A percentile compares a stretch with the other conserved stretches of the same genome.
Evolutionary conservation across 2,888 invertebrate genomes (phyloP).

Genomic region (Augochlorella aurata): DNA sequence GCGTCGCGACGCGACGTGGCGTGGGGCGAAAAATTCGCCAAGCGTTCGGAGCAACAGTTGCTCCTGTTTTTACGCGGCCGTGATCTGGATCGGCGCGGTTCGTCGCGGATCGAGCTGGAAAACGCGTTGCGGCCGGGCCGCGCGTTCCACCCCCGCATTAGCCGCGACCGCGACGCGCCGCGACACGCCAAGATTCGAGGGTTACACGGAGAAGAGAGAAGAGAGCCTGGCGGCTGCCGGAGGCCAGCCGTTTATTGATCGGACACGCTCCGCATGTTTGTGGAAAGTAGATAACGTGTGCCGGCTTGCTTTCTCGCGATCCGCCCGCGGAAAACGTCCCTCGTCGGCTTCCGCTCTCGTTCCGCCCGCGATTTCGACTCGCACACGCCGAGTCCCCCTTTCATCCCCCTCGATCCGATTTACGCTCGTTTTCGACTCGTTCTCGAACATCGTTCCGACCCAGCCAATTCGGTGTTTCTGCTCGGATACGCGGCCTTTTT

Average conservation of each 20-base stretch:
- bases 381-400: not conserved
- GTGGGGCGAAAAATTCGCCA: too few relatives aligned
- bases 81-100: conserved; percentile 3
- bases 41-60: conserved; percentile 44
- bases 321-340: conserved; percentile 38
- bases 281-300: conserved; percentile 64
- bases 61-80: conserved; percentile 42
- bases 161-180: conserved; percentile 26
- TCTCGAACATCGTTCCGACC: too few relatives aligned
- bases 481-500: too few relatives aligned
- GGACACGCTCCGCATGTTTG: conserved; percentile 68
- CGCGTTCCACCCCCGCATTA: conserved; percentile 1
- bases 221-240: conserved; percentile 42
- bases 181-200: conserved; percentile 56
- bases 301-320: conserved; percentile 61
- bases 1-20: conserved; percentile 3
- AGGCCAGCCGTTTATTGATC: conserved; percentile 76
- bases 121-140: conserved; percentile 6
- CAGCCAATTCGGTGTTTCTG: too few relatives aligned
- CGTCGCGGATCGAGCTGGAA: conserved; percentile 4
- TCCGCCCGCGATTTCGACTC: not conserved
- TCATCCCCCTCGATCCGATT: too few relatives aligned
- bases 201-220: conserved; percentile 51
- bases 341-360: conserved; percentile 10
- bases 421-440: too few relatives aligned